These are phyloP conservation scores for Stercorarius parasiticus DNA, from an alignment of 2,113 vertebrate species.

Conservation along the genomic window DNA sequence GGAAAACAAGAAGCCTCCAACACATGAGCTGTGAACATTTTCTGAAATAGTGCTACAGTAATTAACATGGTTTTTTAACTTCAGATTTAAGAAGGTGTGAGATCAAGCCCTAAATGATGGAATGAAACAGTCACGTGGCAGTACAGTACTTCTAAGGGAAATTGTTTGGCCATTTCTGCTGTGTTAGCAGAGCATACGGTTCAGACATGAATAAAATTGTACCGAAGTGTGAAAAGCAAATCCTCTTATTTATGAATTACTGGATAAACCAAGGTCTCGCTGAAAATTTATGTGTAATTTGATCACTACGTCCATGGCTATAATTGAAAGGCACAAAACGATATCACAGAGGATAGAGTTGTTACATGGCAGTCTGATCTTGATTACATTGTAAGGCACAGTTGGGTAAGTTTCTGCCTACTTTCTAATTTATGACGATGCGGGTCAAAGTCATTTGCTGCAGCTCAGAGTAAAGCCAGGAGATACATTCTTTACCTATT, in stretches of 20 bases:
- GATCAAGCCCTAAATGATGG: background rate
- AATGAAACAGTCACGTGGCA: background rate
- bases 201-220: background rate
- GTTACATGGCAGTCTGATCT: slow-evolving; percentile 9
- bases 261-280: background rate
- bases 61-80: background rate
- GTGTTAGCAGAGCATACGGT: background rate
- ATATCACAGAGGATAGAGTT: background rate
- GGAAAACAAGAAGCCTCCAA: background rate
- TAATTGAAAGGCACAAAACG: background rate
- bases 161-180: background rate
- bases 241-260: background rate
- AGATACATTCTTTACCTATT: slow-evolving; percentile 43
- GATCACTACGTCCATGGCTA: background rate
- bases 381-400: background rate
- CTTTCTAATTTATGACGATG: slow-evolving; percentile 39
- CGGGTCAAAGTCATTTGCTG: slow-evolving; percentile 24
- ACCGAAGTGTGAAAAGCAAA: background rate
- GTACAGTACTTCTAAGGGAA: background rate
- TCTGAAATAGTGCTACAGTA: background rate
- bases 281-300: background rate
- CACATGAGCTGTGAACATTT: background rate
- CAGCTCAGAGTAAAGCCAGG: slow-evolving; percentile 45
- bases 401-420: slow-evolving; percentile 20
- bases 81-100: background rate